Percentiles rank a stretch among this genome's conserved stretches.
phyloP scores from a whole-genome alignment of 2,113 vertebrate genomes.

The Sisor rabdophorus region DNA sequence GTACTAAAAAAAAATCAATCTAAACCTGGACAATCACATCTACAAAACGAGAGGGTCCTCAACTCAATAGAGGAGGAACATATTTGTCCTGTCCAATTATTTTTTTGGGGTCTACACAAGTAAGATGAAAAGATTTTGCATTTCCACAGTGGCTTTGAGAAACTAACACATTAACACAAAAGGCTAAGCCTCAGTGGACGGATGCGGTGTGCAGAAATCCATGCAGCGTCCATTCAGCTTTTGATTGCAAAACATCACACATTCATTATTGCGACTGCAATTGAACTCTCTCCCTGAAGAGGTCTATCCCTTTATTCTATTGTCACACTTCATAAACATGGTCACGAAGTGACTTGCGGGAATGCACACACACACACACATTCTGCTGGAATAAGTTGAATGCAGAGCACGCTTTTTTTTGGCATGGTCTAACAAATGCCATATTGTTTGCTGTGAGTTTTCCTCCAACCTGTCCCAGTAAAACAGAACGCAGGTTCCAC shows the following conservation, averaged over 20 bases:
- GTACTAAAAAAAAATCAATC: background rate
- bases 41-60: background rate
- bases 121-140: conserved; percentile 15
- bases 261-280: conserved; percentile 45
- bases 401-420: conserved; percentile 31
- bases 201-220: conserved; percentile 14
- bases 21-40: background rate
- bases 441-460: conserved; percentile 27
- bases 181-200: conserved; percentile 23
- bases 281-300: conserved; percentile 43
- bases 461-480: conserved; percentile 33
- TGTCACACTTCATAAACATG: conserved; percentile 24
- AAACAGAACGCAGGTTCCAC: background rate
- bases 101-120: conserved; percentile 7
- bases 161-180: conserved; percentile 29
- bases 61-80: background rate
- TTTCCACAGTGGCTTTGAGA: conserved; percentile 15
- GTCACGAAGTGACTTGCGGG: background rate
- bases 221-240: conserved; percentile 32
- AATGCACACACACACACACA: background rate
- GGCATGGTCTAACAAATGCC: conserved; percentile 29
- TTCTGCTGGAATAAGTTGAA: conserved; percentile 27
- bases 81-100: background rate
- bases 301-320: conserved; percentile 35
- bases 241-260: conserved; percentile 41